Conservation (phyloP, 2,113 vertebrate species). For the Psilopsiagon aurifrons region DNA sequence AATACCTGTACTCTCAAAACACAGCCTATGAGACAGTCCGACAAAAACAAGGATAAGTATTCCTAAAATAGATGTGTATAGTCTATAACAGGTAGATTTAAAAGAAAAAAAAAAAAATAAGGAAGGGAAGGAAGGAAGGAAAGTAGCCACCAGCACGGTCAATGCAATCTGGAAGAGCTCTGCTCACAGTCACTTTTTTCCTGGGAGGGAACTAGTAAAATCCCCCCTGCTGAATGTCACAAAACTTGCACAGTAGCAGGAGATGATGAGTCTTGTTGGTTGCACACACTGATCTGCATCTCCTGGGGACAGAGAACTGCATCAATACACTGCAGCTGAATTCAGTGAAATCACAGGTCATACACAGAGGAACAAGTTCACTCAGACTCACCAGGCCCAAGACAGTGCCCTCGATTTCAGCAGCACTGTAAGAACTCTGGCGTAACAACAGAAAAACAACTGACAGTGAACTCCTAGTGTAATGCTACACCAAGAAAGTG, state of each 20-base stretch:
- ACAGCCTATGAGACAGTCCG: not conserved
- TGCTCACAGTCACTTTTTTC: not conserved
- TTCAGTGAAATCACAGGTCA: not conserved
- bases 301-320: not conserved
- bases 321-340: not conserved
- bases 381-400: not conserved
- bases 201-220: not conserved
- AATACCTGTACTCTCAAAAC: not conserved
- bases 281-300: not conserved
- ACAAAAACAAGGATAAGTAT: not conserved
- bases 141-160: not conserved
- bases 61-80: not conserved
- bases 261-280: not conserved
- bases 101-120: not conserved
- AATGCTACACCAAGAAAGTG: not conserved
- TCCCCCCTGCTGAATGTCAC: not conserved
- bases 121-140: not conserved
- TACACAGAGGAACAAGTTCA: not conserved
- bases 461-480: not conserved
- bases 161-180: not conserved
- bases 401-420: not conserved
- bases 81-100: not conserved
- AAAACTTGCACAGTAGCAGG: not conserved
- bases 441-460: not conserved
- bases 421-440: not conserved